These are phyloP conservation scores for Sebastes diploproa DNA, from an alignment of 2,797 vertebrate species.

Conservation along the genomic window DNA sequence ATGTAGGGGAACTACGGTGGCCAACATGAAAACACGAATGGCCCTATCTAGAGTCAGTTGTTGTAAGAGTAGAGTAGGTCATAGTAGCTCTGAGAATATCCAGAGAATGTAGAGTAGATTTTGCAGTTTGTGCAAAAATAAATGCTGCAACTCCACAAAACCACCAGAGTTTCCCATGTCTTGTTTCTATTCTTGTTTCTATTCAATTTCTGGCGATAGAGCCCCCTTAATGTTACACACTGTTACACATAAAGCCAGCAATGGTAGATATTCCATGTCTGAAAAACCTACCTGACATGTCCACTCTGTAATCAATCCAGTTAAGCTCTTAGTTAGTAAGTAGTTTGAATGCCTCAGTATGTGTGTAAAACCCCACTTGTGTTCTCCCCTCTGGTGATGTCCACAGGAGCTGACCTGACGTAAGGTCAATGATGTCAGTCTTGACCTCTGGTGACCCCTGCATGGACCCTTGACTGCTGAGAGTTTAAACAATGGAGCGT, in stretches of 20 bases:
- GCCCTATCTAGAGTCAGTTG: too few species aligned
- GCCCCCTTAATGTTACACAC: too few species aligned
- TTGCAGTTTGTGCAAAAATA: too few species aligned
- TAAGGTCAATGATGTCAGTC: constrained; percentile 53
- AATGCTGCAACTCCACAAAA: too few species aligned
- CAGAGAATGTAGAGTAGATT: too few species aligned
- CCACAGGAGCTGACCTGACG: constrained; percentile 24
- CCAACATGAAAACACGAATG: fast-evolving
- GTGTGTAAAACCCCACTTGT: not conserved
- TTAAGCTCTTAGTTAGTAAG: not conserved
- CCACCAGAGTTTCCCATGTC: too few species aligned
- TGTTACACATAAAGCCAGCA: not conserved
- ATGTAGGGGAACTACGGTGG: too few species aligned
- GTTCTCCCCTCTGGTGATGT: constrained; percentile 9
- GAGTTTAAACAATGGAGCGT: constrained; percentile 40
- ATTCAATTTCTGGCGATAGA: too few species aligned
- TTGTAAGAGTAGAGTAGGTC: too few species aligned
- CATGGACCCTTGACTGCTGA: constrained; percentile 39
- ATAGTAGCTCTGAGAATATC: too few species aligned
- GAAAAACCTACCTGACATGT: not conserved
- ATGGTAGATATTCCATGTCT: too few species aligned
- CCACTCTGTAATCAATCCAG: not conserved
- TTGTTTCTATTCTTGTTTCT: too few species aligned
- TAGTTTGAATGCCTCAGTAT: not conserved
- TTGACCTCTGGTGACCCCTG: constrained; percentile 58